A percentile compares a stretch with the other conserved stretches of the same genome.
phyloP scores from a whole-genome alignment of 2,113 vertebrate genomes.

The Glaucidium brasilianum region DNA sequence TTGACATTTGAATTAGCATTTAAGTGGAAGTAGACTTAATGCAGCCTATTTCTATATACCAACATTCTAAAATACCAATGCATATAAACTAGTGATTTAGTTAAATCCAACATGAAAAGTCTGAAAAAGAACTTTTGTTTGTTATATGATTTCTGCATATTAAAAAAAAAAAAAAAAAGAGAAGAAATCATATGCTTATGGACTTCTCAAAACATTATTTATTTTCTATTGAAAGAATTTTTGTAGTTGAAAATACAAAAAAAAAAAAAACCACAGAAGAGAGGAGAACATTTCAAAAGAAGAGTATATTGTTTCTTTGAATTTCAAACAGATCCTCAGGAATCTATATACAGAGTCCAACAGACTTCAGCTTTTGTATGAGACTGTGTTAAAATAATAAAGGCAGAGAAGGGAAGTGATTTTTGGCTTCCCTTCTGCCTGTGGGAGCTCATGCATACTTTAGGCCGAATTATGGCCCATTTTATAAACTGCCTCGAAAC shows the following conservation, averaged over 20 bases:
- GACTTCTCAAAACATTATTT: neutral
- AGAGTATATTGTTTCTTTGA: neutral
- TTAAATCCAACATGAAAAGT: neutral
- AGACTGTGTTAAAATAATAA: conserved; percentile 20
- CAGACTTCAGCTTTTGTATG: conserved; percentile 15
- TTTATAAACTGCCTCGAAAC: neutral
- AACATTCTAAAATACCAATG: neutral
- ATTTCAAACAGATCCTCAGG: conserved; percentile 26
- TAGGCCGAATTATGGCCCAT: neutral
- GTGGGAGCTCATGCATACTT: neutral
- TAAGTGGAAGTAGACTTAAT: neutral
- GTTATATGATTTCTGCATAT: neutral
- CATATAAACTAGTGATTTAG: neutral
- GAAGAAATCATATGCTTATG: neutral
- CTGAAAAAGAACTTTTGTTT: neutral
- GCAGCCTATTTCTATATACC: neutral
- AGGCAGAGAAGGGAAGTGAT: conserved; percentile 14
- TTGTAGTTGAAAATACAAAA: neutral
- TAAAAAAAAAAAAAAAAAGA: neutral
- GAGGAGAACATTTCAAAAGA: neutral
- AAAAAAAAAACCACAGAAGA: neutral
- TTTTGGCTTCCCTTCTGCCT: conserved; percentile 26
- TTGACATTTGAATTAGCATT: neutral
- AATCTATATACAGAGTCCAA: neutral
- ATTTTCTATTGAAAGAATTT: neutral